These are phyloP conservation scores for Daktulosphaira vitifoliae DNA, from an alignment of 1,140 invertebrate species.

Conservation along the genomic window DNA sequence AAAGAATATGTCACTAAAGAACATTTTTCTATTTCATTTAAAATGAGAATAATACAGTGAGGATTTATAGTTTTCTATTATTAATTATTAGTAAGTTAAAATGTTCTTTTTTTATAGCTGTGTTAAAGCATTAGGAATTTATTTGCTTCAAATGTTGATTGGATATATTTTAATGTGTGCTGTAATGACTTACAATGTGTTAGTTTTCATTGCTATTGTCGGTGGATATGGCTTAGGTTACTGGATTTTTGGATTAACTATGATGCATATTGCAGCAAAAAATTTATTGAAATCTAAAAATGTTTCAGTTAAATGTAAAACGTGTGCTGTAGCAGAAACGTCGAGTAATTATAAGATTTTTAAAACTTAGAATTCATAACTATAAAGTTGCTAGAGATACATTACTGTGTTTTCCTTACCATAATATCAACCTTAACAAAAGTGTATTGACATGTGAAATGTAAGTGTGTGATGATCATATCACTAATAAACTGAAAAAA, in stretches of 20 bases:
- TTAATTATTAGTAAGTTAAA: no score
- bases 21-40: neutral
- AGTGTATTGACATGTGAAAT: no score
- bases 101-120: neutral
- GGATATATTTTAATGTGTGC: slow-evolving; percentile 28
- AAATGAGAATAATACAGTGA: slow-evolving; percentile 21
- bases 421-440: no score
- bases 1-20: slow-evolving; percentile 12
- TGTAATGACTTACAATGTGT: slow-evolving; percentile 24
- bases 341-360: neutral
- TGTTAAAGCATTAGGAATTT: slow-evolving; percentile 1
- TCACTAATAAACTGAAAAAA: no score
- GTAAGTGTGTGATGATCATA: no score
- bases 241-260: slow-evolving; percentile 25
- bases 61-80: no score
- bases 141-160: slow-evolving; percentile 15
- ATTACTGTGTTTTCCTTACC: no score
- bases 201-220: slow-evolving; percentile 7
- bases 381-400: no score
- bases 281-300: slow-evolving; percentile 18
- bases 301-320: slow-evolving; percentile 3
- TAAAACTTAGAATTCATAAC: no score
- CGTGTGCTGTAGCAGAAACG: neutral
- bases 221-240: slow-evolving; percentile 24
- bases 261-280: slow-evolving; percentile 25